These are phyloP conservation scores for Brachymystax lenok DNA, from an alignment of 2,797 vertebrate genomes.

Conservation along the genomic window DNA sequence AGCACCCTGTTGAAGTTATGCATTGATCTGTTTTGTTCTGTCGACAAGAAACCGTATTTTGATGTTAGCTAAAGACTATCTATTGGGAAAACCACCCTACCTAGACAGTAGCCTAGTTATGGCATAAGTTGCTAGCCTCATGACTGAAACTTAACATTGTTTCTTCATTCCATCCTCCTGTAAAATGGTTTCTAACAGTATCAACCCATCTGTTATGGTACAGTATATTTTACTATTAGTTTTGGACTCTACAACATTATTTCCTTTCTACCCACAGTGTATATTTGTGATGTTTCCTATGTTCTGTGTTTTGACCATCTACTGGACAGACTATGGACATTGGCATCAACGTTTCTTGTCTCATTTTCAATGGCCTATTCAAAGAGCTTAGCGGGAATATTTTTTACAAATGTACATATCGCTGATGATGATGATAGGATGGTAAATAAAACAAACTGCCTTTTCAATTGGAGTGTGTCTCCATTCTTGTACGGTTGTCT, in stretches of 20 bases:
- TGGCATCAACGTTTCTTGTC: conserved; percentile 5
- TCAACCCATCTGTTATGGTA: conserved; percentile 11
- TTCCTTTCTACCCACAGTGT: background rate
- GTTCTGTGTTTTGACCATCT: background rate
- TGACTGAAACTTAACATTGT: background rate
- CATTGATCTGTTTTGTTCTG: conserved; percentile 4
- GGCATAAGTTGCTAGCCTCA: background rate
- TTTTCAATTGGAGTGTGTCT: conserved; percentile 49
- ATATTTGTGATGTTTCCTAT: background rate
- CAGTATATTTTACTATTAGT: conserved; percentile 5
- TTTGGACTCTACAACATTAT: background rate
- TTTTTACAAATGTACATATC: conserved; percentile 62
- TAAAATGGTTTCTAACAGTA: background rate
- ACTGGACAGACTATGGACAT: background rate
- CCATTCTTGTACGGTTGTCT: background rate
- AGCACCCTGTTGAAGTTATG: conserved; percentile 23
- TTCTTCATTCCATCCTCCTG: background rate
- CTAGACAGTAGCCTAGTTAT: background rate
- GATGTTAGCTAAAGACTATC: conserved; percentile 16
- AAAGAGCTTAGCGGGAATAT: conserved; percentile 20
- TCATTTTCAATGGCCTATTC: conserved; percentile 31
- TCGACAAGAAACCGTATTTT: conserved; percentile 3
- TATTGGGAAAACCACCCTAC: background rate
- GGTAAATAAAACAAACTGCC: conserved; percentile 70
- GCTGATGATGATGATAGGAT: conserved; percentile 22